phyloP scores from a whole-genome alignment of 2,797 vertebrate species.

The Sebastes diploproa region DNA sequence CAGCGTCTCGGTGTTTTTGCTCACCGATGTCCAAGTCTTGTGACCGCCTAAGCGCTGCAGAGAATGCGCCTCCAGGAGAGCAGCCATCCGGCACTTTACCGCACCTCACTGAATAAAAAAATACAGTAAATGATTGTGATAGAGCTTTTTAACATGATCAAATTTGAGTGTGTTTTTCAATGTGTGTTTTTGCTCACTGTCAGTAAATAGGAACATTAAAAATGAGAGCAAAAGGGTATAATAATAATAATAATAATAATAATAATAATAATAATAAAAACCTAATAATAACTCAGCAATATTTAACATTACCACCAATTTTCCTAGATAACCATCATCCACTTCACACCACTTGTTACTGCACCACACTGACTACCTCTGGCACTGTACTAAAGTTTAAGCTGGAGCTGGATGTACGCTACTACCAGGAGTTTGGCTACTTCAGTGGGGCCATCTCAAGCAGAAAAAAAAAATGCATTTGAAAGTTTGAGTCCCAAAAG shows the following conservation, averaged over 20 bases:
- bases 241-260: not conserved
- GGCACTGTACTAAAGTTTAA: conserved; percentile 9
- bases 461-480: not conserved
- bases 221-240: conserved; percentile 9
- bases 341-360: conserved; percentile 17
- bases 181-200: not conserved
- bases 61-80: conserved; percentile 65
- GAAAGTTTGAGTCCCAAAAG: not conserved
- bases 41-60: conserved; percentile 75
- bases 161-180: not conserved
- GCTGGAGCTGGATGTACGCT: not conserved
- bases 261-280: not conserved
- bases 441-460: conserved; percentile 8
- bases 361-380: conserved; percentile 38
- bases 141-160: not conserved
- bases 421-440: not conserved
- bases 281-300: conserved; percentile 28
- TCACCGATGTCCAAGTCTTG: conserved; percentile 76
- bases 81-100: conserved; percentile 36
- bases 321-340: conserved; percentile 10
- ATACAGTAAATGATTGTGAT: too few relatives aligned
- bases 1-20: conserved; percentile 70
- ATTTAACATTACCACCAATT: conserved; percentile 1
- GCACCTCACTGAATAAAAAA: not conserved
- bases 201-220: not conserved